Evolutionary conservation across 2,113 vertebrate species (phyloP), one percentile per base, ranked within the genome.

Genomic region (Misgurnus mizolepis): DNA sequence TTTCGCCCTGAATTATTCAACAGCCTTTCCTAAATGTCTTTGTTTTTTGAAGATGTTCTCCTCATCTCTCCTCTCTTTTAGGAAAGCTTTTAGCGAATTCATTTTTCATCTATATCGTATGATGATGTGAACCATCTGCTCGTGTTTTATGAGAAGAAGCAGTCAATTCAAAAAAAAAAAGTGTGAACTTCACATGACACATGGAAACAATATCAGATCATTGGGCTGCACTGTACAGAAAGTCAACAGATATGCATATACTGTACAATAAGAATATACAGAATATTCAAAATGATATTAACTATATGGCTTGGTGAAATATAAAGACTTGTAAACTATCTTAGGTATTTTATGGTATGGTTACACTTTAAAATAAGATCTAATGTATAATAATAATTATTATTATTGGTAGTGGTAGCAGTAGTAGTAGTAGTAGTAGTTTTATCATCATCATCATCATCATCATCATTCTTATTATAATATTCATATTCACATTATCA

Each of bases 91-190:
- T 74, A 62, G 60, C 47, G 71, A 77, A 85, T 86, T 9, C 47
- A 84, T 83, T 82, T 85, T 86, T 85, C 72, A 86, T 85, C 45
- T 45, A 49, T 47, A 47, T 64, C 55, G 70, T 68, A 18, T 64
- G 18, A 78, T 79, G 85, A 86, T 72, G 76, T 72, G 76, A 85
- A 76, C 80, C 80, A 69, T 85, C 79, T 75, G 83, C 68, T 77
- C 67, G 12, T 78, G 49, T 62, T 75, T 72, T 80, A 72, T 80
- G 76, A 69, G 39, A 67, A 27, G 27, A 60, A 76, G 22, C 12
- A 56, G 80, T 15, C 22, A 78, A 49, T 74, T 50, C 49, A 3
- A 76, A 66, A 34, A 34, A 34, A 22, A 78, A 75, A 50, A 67
- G 27, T n/a, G 47, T 77, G 82, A 82, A 80, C 71, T 73, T 43